Conservation (phyloP, 2,888 invertebrate genomes). For the Hypomecis atomaria region DNA sequence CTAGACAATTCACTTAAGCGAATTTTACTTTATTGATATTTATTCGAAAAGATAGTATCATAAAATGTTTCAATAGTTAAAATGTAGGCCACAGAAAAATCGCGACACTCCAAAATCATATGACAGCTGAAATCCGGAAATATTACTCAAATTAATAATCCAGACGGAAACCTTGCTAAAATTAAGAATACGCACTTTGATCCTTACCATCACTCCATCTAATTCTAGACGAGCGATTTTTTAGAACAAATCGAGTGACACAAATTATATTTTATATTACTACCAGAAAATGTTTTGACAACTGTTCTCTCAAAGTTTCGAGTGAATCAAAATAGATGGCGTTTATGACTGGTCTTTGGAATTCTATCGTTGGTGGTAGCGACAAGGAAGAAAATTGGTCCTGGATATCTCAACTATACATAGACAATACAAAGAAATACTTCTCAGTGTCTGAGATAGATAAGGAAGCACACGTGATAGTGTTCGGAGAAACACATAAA, state of each 20-base stretch:
- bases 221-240: conserved; percentile 13
- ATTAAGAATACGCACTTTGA: conserved; percentile 21
- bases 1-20: too few species aligned
- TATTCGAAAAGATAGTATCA: too few species aligned
- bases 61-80: not conserved
- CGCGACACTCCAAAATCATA: not conserved
- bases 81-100: conserved; percentile 4
- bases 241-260: conserved; percentile 24
- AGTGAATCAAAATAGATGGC: conserved; percentile 73
- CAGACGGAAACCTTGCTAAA: conserved; percentile 18
- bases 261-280: conserved; percentile 28
- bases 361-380: conserved; percentile 75
- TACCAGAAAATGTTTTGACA: conserved; percentile 29
- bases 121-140: conserved; percentile 18
- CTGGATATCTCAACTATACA: conserved; percentile 79
- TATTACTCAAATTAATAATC: conserved; percentile 26
- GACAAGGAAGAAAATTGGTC: conserved; percentile 72
- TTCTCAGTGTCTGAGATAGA: conserved; percentile 88
- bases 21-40: too few species aligned
- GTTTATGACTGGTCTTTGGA: conserved; percentile 80
- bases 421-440: conserved; percentile 85
- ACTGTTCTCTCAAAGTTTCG: conserved; percentile 37
- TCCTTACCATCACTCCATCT: conserved; percentile 10
- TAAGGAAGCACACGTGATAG: conserved; percentile 84
- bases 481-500: conserved; percentile 83